These are phyloP conservation scores for Anser cygnoides DNA, from an alignment of 2,113 vertebrate species.

Conservation along the genomic window DNA sequence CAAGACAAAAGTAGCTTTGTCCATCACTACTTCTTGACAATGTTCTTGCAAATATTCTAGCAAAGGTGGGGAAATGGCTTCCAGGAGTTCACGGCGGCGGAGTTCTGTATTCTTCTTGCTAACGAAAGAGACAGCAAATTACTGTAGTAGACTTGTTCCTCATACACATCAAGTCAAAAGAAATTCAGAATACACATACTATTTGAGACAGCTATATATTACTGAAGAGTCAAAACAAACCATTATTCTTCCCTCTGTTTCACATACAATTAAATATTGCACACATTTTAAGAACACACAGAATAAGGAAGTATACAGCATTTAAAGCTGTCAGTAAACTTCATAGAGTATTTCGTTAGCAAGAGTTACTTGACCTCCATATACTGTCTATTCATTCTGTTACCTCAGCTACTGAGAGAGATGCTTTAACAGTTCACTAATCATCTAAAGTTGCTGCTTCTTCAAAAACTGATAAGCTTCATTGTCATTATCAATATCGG, in stretches of 20 bases:
- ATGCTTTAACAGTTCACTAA: background rate
- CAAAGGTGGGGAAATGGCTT: constrained; percentile 85
- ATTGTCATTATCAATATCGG: background rate
- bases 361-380: background rate
- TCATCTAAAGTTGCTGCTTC: background rate
- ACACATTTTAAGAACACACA: background rate
- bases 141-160: background rate
- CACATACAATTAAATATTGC: background rate
- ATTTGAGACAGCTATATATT: background rate
- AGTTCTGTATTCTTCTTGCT: constrained; percentile 89
- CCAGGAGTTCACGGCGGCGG: constrained; percentile 86
- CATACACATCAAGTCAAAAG: background rate
- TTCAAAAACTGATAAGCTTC: background rate
- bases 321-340: background rate
- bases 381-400: background rate
- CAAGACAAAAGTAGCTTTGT: constrained; percentile 85
- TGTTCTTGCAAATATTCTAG: constrained; percentile 84
- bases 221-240: background rate
- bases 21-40: constrained; percentile 79
- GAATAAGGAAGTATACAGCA: background rate
- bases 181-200: background rate
- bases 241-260: background rate
- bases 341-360: background rate
- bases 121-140: background rate
- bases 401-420: background rate